Base-by-base conservation (phyloP, 2,888 invertebrate genomes). In the Apodemia zela region DNA sequence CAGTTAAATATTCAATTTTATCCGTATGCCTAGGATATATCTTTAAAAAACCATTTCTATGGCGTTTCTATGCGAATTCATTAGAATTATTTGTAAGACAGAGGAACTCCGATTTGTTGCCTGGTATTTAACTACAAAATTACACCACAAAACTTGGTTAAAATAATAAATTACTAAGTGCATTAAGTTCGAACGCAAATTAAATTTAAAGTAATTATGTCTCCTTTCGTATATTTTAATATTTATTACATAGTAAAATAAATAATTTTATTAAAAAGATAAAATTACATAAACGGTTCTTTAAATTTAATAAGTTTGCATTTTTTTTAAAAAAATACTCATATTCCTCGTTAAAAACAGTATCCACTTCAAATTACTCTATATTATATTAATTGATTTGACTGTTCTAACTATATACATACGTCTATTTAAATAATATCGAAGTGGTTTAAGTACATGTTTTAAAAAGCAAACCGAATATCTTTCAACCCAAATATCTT, bases 401-500 rank as follows among this genome's bases (percentile, higher is more conserved):
- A 54, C 54, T 21, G 54, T 54, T 54, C 49, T 47, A 11, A 42
- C 47, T 47, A 57, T 61, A 15, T 59, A 38, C 59, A 59, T 59
- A 51, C 47, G 54, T 58, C 38, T 33, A 60, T 45, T 42, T 57
- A 59, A 64, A 49, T 33, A 59, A 49, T 60, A 42, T 42, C 15
- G 60, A n/a, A 42, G 15, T 42, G 42, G 15, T 45, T 67, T 63
- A 69, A 67, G 65, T 67, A 66, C 62, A 57, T 38, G 49, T 60
- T 47, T 21, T 7, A 54, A 25, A 51, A 64, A 35, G 62, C 60
- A 63, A 63, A 65, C 67, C 68, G 64, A 65, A 64, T 62, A 42
- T 47, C 49, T 58, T 63, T 64, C 25, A 49, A 54, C 51, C 66
- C 65, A 38, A 63, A 63, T 49, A 65, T 69, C 69, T 69, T 69